phyloP scores from a whole-genome alignment of 1,140 invertebrate genomes.

The Zaprionus camerounensis region DNA sequence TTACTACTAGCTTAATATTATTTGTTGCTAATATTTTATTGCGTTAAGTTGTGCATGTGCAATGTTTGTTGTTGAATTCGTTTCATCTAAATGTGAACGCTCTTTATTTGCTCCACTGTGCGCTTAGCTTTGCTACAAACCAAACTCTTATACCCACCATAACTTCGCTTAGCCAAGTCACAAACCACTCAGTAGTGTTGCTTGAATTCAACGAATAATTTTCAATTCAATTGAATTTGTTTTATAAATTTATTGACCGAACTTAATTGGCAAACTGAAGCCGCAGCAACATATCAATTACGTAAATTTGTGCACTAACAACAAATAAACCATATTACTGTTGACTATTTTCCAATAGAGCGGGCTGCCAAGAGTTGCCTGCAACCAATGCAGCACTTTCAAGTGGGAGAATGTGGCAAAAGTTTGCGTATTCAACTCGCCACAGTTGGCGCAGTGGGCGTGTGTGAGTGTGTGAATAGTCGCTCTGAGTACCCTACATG shows the following conservation, averaged over 20 bases:
- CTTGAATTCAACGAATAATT: not conserved
- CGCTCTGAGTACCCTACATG: constrained; percentile 54
- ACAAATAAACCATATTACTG: constrained; percentile 58
- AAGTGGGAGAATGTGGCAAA: constrained; percentile 40
- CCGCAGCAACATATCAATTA: constrained; percentile 51
- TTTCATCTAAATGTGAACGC: not conserved
- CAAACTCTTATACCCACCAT: not conserved
- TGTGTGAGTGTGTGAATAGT: constrained; percentile 20
- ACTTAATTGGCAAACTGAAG: constrained; percentile 11
- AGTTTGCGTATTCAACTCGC: constrained; percentile 36
- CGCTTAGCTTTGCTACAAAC: constrained; percentile 5
- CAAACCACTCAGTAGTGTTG: constrained; percentile 8
- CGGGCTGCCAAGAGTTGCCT: constrained; percentile 21
- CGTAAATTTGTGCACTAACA: constrained; percentile 55
- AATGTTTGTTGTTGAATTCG: not conserved
- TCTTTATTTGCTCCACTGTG: not conserved
- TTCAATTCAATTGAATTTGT: constrained; percentile 12
- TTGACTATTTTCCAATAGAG: constrained; percentile 64
- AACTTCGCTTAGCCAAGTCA: constrained; percentile 1
- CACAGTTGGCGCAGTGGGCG: constrained; percentile 22
- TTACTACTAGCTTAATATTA: not conserved
- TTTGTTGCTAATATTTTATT: not conserved
- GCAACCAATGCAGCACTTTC: not conserved
- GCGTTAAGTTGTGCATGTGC: constrained; percentile 33
- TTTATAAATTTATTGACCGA: not conserved